Percentiles rank a stretch among this genome's conserved stretches.
Conservation (phyloP, 2,888 invertebrate genomes). For the Ophion costatus region DNA sequence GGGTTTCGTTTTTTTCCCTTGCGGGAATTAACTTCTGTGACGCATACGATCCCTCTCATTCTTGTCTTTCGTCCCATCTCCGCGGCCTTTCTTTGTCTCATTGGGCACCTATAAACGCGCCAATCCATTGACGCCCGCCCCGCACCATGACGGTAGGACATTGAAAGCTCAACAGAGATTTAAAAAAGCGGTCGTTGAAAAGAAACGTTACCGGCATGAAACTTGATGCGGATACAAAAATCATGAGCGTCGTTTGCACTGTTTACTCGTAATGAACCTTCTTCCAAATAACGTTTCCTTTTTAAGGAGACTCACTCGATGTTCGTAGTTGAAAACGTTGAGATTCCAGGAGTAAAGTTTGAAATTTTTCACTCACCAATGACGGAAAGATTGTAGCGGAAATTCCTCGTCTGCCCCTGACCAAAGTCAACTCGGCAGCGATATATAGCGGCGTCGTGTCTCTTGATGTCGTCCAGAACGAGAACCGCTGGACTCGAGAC, state of each 20-base stretch:
- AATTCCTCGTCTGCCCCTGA: conserved; percentile 94
- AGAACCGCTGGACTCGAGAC: conserved; percentile 92
- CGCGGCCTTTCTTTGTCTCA: neutral
- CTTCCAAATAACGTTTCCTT: neutral
- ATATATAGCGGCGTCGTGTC: conserved; percentile 95
- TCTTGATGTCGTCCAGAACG: conserved; percentile 93
- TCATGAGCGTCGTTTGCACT: neutral
- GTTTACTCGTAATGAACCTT: neutral
- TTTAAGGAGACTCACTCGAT: conserved; percentile 32
- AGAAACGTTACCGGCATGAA: neutral
- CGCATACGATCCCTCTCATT: neutral
- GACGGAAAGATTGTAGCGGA: conserved; percentile 95
- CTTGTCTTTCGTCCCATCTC: neutral
- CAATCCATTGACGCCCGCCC: no score
- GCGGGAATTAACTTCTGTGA: neutral
- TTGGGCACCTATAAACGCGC: neutral
- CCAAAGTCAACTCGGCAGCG: conserved; percentile 95
- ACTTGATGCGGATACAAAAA: neutral
- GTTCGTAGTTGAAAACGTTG: neutral
- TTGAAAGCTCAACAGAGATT: neutral
- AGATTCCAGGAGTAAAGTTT: neutral
- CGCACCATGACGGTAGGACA: no score
- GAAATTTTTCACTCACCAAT: conserved; percentile 89
- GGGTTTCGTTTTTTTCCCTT: neutral
- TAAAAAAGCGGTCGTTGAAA: neutral